Conservation (phyloP, 64 coral and sea anemone species). For the Actinia tenebrosa region DNA sequence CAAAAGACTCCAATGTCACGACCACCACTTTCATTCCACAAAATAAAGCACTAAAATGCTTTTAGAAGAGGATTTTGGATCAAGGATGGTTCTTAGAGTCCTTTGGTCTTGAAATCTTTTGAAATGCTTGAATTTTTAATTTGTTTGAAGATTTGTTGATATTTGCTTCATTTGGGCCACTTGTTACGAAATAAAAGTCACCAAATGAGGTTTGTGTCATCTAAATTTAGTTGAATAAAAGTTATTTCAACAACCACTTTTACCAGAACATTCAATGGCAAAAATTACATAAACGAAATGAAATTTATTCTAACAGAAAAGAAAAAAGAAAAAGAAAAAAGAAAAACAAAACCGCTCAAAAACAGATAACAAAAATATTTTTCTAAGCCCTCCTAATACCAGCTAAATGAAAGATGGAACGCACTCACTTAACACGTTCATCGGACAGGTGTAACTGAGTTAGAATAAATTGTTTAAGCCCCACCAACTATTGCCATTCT, state of each 20-base stretch:
- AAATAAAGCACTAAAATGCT: not conserved
- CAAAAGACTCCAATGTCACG: not conserved
- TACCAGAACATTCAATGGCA: not conserved
- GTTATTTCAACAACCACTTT: conserved; percentile 3
- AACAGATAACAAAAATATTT: no score
- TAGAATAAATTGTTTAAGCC: not conserved
- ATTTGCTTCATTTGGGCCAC: conserved; percentile 42
- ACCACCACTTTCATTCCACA: not conserved
- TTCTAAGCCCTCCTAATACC: not conserved
- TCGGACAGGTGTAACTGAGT: not conserved
- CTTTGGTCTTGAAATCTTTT: not conserved
- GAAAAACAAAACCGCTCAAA: no score
- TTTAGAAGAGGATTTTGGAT: not conserved
- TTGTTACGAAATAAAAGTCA: conserved; percentile 27
- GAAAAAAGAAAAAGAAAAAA: not conserved
- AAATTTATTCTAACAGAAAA: not conserved
- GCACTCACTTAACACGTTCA: not conserved
- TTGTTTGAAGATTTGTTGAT: conserved; percentile 43
- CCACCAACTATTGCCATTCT: not conserved
- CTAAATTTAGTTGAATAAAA: not conserved
- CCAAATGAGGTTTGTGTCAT: conserved; percentile 11
- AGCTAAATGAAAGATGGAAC: not conserved
- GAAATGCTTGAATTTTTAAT: conserved; percentile 37
- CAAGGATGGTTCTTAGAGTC: not conserved
- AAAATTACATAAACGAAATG: not conserved